Percentiles rank a stretch among this genome's conserved stretches.
Conservation (phyloP, 2,113 vertebrate genomes). For the Macaca mulatta region DNA sequence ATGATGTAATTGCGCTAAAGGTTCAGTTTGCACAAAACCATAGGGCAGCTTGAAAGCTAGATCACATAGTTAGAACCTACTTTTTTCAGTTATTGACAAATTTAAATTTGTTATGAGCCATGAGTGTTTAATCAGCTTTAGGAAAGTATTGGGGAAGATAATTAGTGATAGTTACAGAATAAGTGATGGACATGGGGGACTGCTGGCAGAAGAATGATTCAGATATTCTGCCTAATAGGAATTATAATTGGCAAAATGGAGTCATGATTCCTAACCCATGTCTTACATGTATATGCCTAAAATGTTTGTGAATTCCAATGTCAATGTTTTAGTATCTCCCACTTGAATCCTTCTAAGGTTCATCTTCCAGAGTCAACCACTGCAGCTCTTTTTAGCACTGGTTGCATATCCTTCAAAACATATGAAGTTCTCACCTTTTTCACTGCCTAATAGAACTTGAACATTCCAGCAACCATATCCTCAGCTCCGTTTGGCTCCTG, state of each 20-base stretch:
- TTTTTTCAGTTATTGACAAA: neutral
- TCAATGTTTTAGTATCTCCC: neutral
- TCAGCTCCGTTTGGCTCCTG: neutral
- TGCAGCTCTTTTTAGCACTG: neutral
- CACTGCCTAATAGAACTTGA: rapidly evolving
- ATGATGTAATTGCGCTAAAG: neutral
- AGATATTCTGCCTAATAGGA: neutral
- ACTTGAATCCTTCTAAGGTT: neutral
- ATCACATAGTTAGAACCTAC: neutral
- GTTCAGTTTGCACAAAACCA: neutral
- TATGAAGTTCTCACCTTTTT: neutral
- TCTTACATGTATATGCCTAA: neutral
- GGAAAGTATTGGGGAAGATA: neutral
- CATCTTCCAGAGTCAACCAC: neutral
- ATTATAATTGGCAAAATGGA: neutral
- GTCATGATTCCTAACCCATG: neutral
- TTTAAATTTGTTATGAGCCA: neutral
- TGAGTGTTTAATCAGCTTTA: neutral
- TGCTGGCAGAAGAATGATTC: neutral
- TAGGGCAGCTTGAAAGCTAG: neutral
- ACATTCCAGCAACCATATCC: neutral
- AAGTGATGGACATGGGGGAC: neutral
- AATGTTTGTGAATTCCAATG: neutral
- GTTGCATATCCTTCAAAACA: neutral
- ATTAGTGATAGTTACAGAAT: neutral